Evolutionary conservation across 2,888 invertebrate genomes (phyloP).

Genomic region (Leptinotarsa tumamoca): DNA sequence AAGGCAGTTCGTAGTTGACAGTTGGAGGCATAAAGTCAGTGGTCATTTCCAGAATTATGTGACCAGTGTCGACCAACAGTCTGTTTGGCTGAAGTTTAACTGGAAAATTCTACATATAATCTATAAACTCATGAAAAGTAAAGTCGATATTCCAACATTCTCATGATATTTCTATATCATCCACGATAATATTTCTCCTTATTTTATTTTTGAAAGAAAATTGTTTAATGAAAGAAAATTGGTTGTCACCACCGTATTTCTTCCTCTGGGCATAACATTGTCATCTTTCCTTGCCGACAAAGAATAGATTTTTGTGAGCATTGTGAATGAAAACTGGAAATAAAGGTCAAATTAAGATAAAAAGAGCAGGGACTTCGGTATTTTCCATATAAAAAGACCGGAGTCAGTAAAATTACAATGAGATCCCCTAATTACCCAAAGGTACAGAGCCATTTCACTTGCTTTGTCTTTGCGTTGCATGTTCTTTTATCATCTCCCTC

Average conservation of each 20-base stretch:
- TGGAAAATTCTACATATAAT: too few species aligned
- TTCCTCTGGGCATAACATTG: not conserved
- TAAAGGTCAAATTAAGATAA: constrained; percentile 11
- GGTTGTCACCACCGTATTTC: not conserved
- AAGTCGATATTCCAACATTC: too few species aligned
- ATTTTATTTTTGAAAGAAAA: too few species aligned
- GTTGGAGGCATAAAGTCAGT: too few species aligned
- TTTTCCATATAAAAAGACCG: constrained; percentile 37
- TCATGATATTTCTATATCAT: too few species aligned
- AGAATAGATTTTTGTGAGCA: not conserved
- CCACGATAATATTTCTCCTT: too few species aligned
- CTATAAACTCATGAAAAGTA: too few species aligned
- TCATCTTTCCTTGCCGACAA: not conserved
- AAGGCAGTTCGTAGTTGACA: too few species aligned
- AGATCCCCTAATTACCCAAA: constrained; percentile 47
- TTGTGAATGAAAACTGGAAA: not conserved
- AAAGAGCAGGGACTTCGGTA: constrained; percentile 17
- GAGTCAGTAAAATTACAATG: constrained; percentile 41
- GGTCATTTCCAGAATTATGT: too few species aligned
- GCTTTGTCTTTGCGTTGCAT: constrained; percentile 50
- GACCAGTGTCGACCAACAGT: too few species aligned
- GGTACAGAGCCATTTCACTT: constrained; percentile 47
- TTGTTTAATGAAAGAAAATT: too few species aligned
- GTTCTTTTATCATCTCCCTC: constrained; percentile 50
- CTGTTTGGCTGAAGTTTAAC: too few species aligned